A percentile compares a stretch with the other conserved stretches of the same genome.
Conservation (phyloP, 2,113 vertebrate genomes). For the Odontesthes bonariensis region DNA sequence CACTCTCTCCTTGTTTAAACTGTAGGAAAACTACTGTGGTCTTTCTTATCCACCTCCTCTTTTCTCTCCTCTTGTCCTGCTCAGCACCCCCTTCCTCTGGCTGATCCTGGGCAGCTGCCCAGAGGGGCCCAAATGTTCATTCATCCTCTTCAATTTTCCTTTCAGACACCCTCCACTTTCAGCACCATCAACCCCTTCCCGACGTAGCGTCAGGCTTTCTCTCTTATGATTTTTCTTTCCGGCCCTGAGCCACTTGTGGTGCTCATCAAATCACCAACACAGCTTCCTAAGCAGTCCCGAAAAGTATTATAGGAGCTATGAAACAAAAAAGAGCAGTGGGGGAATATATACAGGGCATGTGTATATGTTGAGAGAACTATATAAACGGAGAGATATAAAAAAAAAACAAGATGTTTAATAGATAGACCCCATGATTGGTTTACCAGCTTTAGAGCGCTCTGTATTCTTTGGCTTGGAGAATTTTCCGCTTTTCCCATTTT, state of each 20-base stretch:
- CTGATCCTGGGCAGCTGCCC: slow-evolving; percentile 77
- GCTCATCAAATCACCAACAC: slow-evolving; percentile 42
- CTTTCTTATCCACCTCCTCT: slow-evolving; percentile 18
- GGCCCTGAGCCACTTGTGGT: slow-evolving; percentile 27
- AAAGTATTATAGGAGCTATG: slow-evolving; percentile 24
- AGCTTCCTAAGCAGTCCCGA: slow-evolving; percentile 9
- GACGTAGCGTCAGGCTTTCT: slow-evolving; percentile 56
- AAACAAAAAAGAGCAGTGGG: slow-evolving; percentile 30
- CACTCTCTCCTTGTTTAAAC: slow-evolving; percentile 22
- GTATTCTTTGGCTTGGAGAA: slow-evolving; percentile 59
- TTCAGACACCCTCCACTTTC: slow-evolving; percentile 42
- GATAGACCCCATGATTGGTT: slow-evolving; percentile 68
- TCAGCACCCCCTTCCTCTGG: slow-evolving; percentile 60
- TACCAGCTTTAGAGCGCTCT: slow-evolving; percentile 56
- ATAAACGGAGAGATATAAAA: slow-evolving; percentile 63
- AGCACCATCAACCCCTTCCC: slow-evolving; percentile 37
- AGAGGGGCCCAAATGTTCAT: slow-evolving; percentile 67
- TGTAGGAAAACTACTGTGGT: slow-evolving; percentile 7
- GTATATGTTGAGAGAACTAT: slow-evolving; percentile 47
- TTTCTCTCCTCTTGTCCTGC: slow-evolving; percentile 37
- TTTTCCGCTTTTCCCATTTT: slow-evolving; percentile 67
- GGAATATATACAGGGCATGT: slow-evolving; percentile 37
- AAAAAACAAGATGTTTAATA: slow-evolving; percentile 72
- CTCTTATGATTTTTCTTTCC: slow-evolving; percentile 59
- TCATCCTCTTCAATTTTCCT: slow-evolving; percentile 72